Conservation (phyloP, 2,797 vertebrate species). For the Lutjanus argentimaculatus region DNA sequence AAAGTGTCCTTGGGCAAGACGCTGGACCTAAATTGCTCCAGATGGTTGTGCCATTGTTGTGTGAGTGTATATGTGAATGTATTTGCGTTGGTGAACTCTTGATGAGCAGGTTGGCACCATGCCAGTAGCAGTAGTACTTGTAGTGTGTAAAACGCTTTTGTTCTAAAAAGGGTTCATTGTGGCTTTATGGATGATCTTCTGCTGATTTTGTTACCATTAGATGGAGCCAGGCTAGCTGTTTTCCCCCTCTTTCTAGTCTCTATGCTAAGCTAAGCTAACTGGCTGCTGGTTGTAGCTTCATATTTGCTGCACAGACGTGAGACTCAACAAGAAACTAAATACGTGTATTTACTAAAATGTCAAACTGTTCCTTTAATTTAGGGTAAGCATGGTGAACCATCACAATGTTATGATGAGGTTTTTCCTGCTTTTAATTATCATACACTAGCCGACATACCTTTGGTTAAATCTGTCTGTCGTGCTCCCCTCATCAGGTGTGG, state of each 20-base stretch:
- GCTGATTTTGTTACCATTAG: not conserved
- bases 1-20: no score
- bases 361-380: not conserved
- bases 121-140: no score
- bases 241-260: not conserved
- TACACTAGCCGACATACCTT: conserved; percentile 11
- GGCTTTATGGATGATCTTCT: not conserved
- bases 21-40: no score
- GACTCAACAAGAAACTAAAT: not conserved
- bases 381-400: not conserved
- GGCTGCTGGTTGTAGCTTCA: not conserved
- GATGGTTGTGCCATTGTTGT: no score
- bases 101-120: no score
- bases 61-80: no score
- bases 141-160: no score
- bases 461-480: conserved; percentile 20
- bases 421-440: not conserved
- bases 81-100: no score
- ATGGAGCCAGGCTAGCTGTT: not conserved
- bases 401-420: not conserved
- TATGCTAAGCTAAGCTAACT: not conserved
- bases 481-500: conserved; percentile 17
- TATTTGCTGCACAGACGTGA: not conserved
- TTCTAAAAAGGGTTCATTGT: not conserved
- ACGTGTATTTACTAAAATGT: not conserved